Conservation (phyloP, 2,888 invertebrate genomes). For the Tipula confusa region DNA sequence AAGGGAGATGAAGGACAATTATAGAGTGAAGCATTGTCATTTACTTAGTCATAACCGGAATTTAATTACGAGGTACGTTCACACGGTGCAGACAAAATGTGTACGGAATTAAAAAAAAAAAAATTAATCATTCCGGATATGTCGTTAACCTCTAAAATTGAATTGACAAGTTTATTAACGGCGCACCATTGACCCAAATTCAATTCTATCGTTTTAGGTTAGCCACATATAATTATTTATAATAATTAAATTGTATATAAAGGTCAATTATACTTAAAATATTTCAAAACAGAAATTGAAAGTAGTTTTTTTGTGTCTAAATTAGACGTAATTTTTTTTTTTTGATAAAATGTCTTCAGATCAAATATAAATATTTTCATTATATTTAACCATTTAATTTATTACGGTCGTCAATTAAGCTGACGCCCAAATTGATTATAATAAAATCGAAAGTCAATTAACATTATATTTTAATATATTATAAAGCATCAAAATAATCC, state of each 20-base stretch:
- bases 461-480: too few species aligned
- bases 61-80: neutral
- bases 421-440: neutral
- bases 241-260: too few species aligned
- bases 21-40: neutral
- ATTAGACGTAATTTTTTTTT: too few species aligned
- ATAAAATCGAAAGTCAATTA: constrained; percentile 3
- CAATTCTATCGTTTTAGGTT: too few species aligned
- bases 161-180: too few species aligned
- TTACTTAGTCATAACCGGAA: neutral
- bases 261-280: too few species aligned
- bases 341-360: too few species aligned
- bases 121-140: neutral
- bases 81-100: neutral
- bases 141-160: neutral
- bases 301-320: too few species aligned
- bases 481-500: neutral
- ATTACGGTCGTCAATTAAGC: neutral
- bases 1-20: neutral
- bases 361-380: too few species aligned
- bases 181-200: too few species aligned
- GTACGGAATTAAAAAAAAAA: neutral
- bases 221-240: too few species aligned
- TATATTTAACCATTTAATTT: neutral
- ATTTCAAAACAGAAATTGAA: too few species aligned